Evolutionary conservation across 2,888 invertebrate genomes (phyloP).

Genomic region (Eledona agricola): DNA sequence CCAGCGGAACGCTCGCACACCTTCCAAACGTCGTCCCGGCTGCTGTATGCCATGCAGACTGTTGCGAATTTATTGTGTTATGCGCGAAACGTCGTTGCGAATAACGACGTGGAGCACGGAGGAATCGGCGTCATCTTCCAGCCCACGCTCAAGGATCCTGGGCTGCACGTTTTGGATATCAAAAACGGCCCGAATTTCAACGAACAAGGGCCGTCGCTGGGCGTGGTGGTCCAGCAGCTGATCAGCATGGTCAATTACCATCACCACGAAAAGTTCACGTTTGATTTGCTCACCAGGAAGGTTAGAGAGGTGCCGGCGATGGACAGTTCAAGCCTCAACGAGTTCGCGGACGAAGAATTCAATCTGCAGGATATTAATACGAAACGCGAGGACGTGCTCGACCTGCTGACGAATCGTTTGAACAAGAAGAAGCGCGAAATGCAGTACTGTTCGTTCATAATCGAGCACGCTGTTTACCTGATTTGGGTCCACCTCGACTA

Average conservation of each 20-base stretch:
- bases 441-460: constrained; percentile 71
- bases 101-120: constrained; percentile 66
- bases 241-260: constrained; percentile 67
- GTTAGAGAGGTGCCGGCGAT: constrained; percentile 64
- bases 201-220: constrained; percentile 63
- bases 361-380: constrained; percentile 51
- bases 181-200: constrained; percentile 49
- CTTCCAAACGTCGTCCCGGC: constrained; percentile 60
- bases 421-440: constrained; percentile 69
- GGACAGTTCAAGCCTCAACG: constrained; percentile 66
- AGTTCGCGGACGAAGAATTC: constrained; percentile 59
- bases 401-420: constrained; percentile 65
- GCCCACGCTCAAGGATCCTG: constrained; percentile 62
- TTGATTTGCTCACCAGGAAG: constrained; percentile 64
- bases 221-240: constrained; percentile 67
- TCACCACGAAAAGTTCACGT: constrained; percentile 63
- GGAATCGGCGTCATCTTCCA: constrained; percentile 66
- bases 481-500: constrained; percentile 81
- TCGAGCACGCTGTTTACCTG: constrained; percentile 77
- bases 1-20: constrained; percentile 43
- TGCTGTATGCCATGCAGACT: constrained; percentile 68
- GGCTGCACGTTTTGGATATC: constrained; percentile 45
- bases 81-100: constrained; percentile 72
- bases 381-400: constrained; percentile 59
- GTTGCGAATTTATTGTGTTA: constrained; percentile 77